Conservation (phyloP, 2,888 invertebrate genomes). For the Tetragonisca angustula region DNA sequence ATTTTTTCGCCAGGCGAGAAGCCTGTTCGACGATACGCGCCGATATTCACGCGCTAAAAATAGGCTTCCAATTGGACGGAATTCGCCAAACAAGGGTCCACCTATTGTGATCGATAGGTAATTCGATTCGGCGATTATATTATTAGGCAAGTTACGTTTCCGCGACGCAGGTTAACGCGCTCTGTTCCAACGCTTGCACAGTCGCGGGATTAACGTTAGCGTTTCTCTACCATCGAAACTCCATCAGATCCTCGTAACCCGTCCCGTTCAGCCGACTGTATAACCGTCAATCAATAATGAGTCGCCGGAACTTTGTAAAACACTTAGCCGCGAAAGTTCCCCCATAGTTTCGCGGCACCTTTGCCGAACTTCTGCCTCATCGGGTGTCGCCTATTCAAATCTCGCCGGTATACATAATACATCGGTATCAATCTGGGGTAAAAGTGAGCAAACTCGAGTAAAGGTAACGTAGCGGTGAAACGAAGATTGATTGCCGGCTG, state of each 20-base stretch:
- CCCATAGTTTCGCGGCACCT: not conserved
- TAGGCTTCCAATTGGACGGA: not conserved
- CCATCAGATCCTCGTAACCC: not conserved
- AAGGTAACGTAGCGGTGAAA: not conserved
- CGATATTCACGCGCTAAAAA: not conserved
- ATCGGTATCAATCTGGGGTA: not conserved
- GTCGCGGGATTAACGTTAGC: not conserved
- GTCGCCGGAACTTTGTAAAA: not conserved
- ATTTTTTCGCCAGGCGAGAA: not conserved
- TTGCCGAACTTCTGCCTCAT: not conserved
- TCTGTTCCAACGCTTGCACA: not conserved
- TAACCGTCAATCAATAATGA: not conserved
- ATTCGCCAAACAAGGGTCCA: not conserved
- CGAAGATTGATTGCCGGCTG: not conserved
- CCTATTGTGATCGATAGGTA: not conserved
- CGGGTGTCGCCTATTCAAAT: not conserved
- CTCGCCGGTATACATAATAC: not conserved
- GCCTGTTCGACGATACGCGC: not conserved
- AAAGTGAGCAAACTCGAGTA: constrained; percentile 4
- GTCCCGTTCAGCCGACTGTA: not conserved
- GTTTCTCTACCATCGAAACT: not conserved
- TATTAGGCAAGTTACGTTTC: too few species aligned
- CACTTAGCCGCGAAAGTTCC: not conserved
- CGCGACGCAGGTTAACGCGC: too few species aligned
- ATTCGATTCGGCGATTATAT: not conserved